Conservation (phyloP, 2,888 invertebrate species). For the Drosophila prolongata region DNA sequence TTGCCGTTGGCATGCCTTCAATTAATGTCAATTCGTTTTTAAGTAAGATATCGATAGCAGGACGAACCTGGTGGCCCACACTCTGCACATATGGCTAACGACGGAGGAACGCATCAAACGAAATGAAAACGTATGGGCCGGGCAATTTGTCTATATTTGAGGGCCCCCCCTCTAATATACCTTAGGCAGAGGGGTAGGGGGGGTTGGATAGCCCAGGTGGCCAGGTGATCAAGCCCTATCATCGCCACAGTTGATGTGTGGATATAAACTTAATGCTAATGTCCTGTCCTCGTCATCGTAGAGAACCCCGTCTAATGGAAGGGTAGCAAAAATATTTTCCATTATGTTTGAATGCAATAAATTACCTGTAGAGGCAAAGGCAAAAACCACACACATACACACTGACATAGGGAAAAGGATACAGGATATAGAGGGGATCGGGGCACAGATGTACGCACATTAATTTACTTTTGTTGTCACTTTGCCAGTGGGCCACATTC, state of each 20-base stretch:
- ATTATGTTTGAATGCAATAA: slow-evolving; percentile 81
- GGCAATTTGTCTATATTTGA: slow-evolving; percentile 75
- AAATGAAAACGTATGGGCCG: slow-evolving; percentile 73
- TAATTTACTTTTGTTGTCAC: slow-evolving; percentile 81
- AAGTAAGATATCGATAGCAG: slow-evolving; percentile 76
- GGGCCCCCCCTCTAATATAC: slow-evolving; percentile 52
- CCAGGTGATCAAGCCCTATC: slow-evolving; percentile 69
- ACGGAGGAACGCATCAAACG: slow-evolving; percentile 60
- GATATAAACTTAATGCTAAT: slow-evolving; percentile 80
- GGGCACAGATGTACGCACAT: slow-evolving; percentile 74
- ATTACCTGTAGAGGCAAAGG: slow-evolving; percentile 80
- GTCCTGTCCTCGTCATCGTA: slow-evolving; percentile 50
- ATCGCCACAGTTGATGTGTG: slow-evolving; percentile 70
- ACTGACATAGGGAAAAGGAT: slow-evolving; percentile 7
- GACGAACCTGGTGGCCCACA: neutral
- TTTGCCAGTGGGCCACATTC: slow-evolving; percentile 81
- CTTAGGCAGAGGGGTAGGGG: slow-evolving; percentile 29
- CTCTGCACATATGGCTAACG: slow-evolving; percentile 32
- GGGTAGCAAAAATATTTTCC: slow-evolving; percentile 80
- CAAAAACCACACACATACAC: slow-evolving; percentile 65
- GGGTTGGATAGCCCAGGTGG: slow-evolving; percentile 23
- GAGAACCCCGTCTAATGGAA: slow-evolving; percentile 52
- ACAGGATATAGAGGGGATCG: slow-evolving; percentile 11
- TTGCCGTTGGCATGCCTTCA: slow-evolving; percentile 82
- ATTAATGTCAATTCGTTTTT: slow-evolving; percentile 83